phyloP scores from a whole-genome alignment of 2,888 invertebrate species.

The Mystacides longicornis region DNA sequence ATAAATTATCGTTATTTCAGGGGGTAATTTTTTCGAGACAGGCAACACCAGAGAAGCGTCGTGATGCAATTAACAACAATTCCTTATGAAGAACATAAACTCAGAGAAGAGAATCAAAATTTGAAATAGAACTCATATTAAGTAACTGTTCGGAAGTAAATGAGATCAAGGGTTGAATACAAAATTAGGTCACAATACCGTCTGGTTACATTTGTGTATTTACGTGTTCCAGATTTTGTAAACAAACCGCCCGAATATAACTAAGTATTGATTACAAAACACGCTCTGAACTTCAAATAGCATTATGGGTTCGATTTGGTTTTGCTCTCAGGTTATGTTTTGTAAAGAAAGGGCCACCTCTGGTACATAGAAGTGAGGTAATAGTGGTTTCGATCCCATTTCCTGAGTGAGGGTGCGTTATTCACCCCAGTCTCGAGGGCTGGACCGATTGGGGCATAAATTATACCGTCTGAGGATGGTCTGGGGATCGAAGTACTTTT shows the following conservation, averaged over 20 bases:
- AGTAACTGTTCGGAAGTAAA: too few species aligned
- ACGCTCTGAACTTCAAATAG: background rate
- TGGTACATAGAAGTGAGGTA: conserved; percentile 11
- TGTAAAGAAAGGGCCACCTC: background rate
- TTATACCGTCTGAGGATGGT: conserved; percentile 17
- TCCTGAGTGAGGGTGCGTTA: conserved; percentile 15
- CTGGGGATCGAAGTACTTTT: conserved; percentile 13
- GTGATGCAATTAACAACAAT: too few species aligned
- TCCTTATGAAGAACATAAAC: too few species aligned
- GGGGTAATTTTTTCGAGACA: too few species aligned
- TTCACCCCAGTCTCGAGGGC: conserved; percentile 6
- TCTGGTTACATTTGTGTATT: background rate
- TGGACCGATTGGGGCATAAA: conserved; percentile 17
- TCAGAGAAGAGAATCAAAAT: too few species aligned
- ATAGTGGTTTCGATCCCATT: conserved; percentile 17
- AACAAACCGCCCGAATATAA: background rate
- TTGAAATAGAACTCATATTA: too few species aligned
- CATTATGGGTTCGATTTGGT: background rate
- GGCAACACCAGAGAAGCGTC: too few species aligned
- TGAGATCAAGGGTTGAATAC: background rate
- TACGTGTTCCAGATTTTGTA: background rate
- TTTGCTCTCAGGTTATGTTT: background rate
- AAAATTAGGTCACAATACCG: background rate
- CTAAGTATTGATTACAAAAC: background rate
- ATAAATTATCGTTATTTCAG: too few species aligned